Conservation (phyloP, 2,888 invertebrate species). For the Zhengitettix transpicula region DNA sequence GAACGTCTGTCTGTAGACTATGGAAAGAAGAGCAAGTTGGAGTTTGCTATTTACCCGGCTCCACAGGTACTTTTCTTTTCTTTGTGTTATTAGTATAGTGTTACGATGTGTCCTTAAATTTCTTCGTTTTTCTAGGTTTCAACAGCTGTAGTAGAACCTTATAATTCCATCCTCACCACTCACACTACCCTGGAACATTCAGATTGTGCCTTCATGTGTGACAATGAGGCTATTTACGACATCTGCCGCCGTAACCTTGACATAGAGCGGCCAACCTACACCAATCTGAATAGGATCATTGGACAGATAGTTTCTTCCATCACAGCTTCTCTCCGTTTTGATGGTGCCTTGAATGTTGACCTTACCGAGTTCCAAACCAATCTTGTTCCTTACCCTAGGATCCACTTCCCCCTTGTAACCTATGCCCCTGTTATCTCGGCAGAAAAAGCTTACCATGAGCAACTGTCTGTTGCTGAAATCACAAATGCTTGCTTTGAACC, state of each 20-base stretch:
- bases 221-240: slow-evolving; percentile 91
- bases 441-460: slow-evolving; percentile 35
- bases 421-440: slow-evolving; percentile 38
- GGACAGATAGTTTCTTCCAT: slow-evolving; percentile 43
- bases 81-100: no score
- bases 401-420: slow-evolving; percentile 55
- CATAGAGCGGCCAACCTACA: slow-evolving; percentile 69
- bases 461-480: slow-evolving; percentile 33
- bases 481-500: slow-evolving; percentile 42
- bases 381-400: slow-evolving; percentile 78
- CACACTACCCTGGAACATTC: slow-evolving; percentile 75
- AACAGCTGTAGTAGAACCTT: slow-evolving; percentile 87
- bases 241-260: slow-evolving; percentile 73
- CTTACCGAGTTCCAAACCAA: slow-evolving; percentile 84
- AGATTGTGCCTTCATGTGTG: slow-evolving; percentile 88
- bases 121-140: slow-evolving; percentile 36
- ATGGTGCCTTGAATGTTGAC: slow-evolving; percentile 52
- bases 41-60: no score
- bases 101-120: background rate
- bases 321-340: slow-evolving; percentile 72
- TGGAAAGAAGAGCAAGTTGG: no score
- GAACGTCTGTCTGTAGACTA: no score
- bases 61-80: no score
- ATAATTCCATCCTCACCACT: slow-evolving; percentile 80
- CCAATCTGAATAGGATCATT: slow-evolving; percentile 70